A percentile compares a stretch with the other conserved stretches of the same genome.
Evolutionary conservation across 2,888 invertebrate species (phyloP).

Genomic region (Aphodius sticticus): DNA sequence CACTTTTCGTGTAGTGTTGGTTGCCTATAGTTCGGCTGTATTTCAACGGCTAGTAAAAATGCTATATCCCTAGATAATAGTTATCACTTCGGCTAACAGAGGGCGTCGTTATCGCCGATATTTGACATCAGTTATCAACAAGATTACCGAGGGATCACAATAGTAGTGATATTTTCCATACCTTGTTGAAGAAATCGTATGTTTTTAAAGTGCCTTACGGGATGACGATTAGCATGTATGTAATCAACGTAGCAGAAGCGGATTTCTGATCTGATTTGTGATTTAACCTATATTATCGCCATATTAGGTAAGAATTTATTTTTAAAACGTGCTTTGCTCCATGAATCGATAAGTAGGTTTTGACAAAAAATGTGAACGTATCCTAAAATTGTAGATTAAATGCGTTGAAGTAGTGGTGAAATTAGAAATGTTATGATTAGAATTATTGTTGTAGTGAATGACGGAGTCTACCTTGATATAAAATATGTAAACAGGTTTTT

Average conservation of each 20-base stretch:
- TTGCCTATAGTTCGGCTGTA: too few relatives aligned
- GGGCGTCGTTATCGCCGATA: slow-evolving; percentile 10
- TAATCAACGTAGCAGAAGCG: slow-evolving; percentile 27
- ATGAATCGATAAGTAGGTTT: slow-evolving; percentile 36
- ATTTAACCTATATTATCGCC: slow-evolving; percentile 38
- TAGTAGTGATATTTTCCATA: slow-evolving; percentile 29
- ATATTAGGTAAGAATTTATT: slow-evolving; percentile 39
- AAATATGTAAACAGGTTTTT: neutral
- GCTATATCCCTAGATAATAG: neutral
- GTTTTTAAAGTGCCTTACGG: slow-evolving; percentile 26
- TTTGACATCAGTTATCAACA: slow-evolving; percentile 38
- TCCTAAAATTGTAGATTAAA: neutral
- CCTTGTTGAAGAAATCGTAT: slow-evolving; percentile 27
- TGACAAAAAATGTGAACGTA: slow-evolving; percentile 16
- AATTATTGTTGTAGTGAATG: neutral
- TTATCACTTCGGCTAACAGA: slow-evolving; percentile 11
- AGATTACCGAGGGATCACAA: slow-evolving; percentile 31
- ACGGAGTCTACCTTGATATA: neutral
- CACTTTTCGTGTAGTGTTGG: too few relatives aligned
- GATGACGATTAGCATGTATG: slow-evolving; percentile 20
- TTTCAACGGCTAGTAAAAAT: too few relatives aligned
- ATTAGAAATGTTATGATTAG: neutral
- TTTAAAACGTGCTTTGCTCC: slow-evolving; percentile 31
- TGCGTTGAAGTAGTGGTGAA: slow-evolving; percentile 8
- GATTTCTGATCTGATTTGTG: slow-evolving; percentile 24